Conservation (phyloP, 1,140 invertebrate species). For the Hermetia illucens region DNA sequence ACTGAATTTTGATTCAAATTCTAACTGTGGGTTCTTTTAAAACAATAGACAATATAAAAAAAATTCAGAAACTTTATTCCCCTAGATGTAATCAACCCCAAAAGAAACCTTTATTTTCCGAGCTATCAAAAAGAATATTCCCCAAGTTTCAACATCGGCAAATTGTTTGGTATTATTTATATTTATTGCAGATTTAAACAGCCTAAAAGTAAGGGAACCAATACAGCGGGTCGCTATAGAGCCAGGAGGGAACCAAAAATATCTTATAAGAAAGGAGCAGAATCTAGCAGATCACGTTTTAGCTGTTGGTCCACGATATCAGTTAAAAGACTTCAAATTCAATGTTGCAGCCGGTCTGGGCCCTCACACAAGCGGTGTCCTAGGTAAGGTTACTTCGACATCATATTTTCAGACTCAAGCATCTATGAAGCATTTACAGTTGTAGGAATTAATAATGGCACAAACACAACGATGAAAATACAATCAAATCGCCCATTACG, state of each 20-base stretch:
- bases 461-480: constrained; percentile 36
- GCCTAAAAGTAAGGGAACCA: constrained; percentile 43
- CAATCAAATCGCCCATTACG: constrained; percentile 39
- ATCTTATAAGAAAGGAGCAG: constrained; percentile 38
- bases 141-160: too few species aligned
- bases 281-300: constrained; percentile 56
- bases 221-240: constrained; percentile 43
- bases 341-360: constrained; percentile 40
- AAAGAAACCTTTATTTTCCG: too few species aligned
- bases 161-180: too few species aligned
- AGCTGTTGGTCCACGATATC: constrained; percentile 60
- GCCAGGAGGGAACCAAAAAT: constrained; percentile 41
- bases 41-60: constrained; percentile 1
- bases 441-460: constrained; percentile 55
- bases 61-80: constrained; percentile 1
- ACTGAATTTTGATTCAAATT: too few species aligned
- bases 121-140: too few species aligned
- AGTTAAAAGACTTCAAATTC: constrained; percentile 45
- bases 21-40: too few species aligned
- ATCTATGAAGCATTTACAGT: constrained; percentile 32
- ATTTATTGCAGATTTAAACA: constrained; percentile 53
- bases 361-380: constrained; percentile 49
- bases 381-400: constrained; percentile 37
- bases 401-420: constrained; percentile 2
- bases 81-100: constrained; percentile 4